Percentiles rank a stretch among this genome's conserved stretches.
Conservation (phyloP, 2,113 vertebrate genomes). For the Myanophis thanlyinensis region DNA sequence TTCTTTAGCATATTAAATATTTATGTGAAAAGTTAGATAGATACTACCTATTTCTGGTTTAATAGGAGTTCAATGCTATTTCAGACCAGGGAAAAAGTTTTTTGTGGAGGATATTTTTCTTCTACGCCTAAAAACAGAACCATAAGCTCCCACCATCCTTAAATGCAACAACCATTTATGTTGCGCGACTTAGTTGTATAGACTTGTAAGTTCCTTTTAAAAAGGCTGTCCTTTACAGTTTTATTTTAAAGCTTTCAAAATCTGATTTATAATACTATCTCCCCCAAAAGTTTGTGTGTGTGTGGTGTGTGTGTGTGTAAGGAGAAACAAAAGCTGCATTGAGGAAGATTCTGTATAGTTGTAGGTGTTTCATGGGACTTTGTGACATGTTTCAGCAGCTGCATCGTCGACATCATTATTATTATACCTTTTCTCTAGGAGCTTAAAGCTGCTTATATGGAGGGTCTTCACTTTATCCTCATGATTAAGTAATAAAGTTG, state of each 20-base stretch:
- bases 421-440: not conserved
- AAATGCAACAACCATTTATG: not conserved
- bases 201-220: too few relatives aligned
- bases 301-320: not conserved
- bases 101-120: slow-evolving; percentile 20
- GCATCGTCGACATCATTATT: not conserved
- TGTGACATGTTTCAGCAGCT: not conserved
- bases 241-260: not conserved
- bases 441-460: not conserved
- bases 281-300: not conserved
- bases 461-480: not conserved
- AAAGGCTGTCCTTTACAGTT: not conserved
- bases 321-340: not conserved
- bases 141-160: not conserved
- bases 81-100: slow-evolving; percentile 20
- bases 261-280: not conserved
- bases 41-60: slow-evolving; percentile 23
- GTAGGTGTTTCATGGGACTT: not conserved
- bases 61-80: slow-evolving; percentile 33
- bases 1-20: slow-evolving; percentile 59
- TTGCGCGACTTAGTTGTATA: not conserved
- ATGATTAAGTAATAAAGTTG: not conserved
- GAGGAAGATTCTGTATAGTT: not conserved
- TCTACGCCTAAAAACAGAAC: slow-evolving; percentile 32
- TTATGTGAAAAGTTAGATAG: slow-evolving; percentile 40